Base-by-base conservation (phyloP, 2,113 vertebrate species). In the Rhea americana region DNA sequence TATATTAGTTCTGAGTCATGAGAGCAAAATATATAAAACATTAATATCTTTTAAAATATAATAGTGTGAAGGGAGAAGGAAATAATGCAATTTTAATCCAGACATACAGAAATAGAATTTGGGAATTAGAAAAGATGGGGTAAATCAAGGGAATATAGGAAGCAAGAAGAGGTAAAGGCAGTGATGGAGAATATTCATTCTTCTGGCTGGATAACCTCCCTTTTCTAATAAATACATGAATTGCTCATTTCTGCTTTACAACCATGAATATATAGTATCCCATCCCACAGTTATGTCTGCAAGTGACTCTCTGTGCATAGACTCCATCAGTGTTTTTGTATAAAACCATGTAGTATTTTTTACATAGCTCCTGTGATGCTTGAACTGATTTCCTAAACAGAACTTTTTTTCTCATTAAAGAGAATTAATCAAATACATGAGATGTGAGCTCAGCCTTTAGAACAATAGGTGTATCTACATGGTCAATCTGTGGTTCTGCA, bases 211-310 rank as follows among this genome's bases (percentile, higher is more conserved):
- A 35, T 15, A n/a, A 26, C 35, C 70, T 26, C 7, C 28, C 6
- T 86, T 67, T 35, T 55, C 50, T 66, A 37, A 73, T 55, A n/a
- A 20, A 47, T 43, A 68, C 28, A 16, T 30, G 45, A 62, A 30
- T 63, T 61, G 18, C 25, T 61, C 11, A 5, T 8, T 61, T 94
- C 12, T 71, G 35, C 10, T 20, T 93, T 67, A 25, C 28, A 85
- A 6, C 30, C 10, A 22, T 74, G 63, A 80, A 35, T 63, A 1
- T 25, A 8, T 11, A 62, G 30, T 26, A 18, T 56, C 86, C 43
- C 41, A 30, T 24, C 19, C 32, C 21, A 15, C 17, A 59, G 48
- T 37, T 2, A 1, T 0, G 0, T 70, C 47, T 85, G 66, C 62
- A 61, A 21, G 43, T 10, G 19, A 20, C 70, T 81, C 9, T 71